Percentiles rank a stretch among this genome's conserved stretches.
These are phyloP conservation scores for Hylia prasina DNA, from an alignment of 2,113 vertebrate species.

Conservation along the genomic window DNA sequence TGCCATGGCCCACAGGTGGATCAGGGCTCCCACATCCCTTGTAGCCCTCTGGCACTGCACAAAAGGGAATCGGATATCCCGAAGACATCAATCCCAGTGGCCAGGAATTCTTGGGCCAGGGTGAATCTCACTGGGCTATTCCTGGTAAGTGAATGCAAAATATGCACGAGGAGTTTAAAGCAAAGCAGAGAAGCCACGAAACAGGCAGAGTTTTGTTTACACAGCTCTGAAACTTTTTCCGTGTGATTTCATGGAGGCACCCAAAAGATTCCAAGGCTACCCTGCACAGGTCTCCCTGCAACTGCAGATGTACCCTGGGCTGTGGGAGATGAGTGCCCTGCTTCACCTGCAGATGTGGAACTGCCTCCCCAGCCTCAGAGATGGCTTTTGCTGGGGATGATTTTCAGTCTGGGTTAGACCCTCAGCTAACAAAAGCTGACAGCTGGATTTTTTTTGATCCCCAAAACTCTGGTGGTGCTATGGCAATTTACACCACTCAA, in stretches of 20 bases:
- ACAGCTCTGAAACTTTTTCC: background rate
- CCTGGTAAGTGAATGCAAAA: constrained; percentile 14
- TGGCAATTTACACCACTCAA: background rate
- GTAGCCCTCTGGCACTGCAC: background rate
- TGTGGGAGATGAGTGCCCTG: background rate
- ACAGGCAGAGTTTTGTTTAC: background rate
- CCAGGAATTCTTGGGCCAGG: background rate
- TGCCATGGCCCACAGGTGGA: background rate
- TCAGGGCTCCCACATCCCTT: background rate
- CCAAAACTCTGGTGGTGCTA: background rate
- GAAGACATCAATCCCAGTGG: background rate
- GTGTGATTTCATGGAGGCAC: background rate
- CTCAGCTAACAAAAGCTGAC: background rate
- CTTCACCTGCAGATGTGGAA: background rate
- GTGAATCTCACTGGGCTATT: background rate
- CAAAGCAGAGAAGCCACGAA: background rate
- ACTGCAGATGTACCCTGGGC: background rate
- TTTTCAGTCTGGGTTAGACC: background rate
- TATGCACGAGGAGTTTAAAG: background rate
- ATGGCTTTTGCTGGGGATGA: background rate
- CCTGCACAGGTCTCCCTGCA: background rate
- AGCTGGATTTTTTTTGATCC: background rate
- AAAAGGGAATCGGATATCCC: background rate
- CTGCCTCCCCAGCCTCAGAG: background rate
- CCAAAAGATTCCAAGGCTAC: background rate